phyloP scores from a whole-genome alignment of 2,797 vertebrate genomes.

The Schizothorax lantsangensis region DNA sequence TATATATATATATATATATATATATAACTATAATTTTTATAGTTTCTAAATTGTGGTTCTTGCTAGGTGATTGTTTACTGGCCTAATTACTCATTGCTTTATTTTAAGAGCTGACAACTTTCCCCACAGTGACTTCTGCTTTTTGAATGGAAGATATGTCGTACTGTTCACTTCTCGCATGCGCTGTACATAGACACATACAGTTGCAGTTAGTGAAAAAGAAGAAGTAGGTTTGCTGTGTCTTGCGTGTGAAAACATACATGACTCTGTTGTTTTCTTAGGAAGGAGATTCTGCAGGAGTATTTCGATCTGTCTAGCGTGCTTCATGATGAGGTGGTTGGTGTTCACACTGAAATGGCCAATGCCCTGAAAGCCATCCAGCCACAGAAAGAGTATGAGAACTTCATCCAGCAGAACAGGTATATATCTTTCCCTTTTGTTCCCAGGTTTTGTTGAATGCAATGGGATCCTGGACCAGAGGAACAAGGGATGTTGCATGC shows the following conservation, averaged over 20 bases:
- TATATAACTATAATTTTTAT: too few relatives aligned
- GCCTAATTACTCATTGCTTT: background rate
- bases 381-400: slow-evolving; percentile 85
- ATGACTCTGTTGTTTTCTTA: slow-evolving; percentile 57
- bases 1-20: too few relatives aligned
- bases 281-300: slow-evolving; percentile 91
- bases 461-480: background rate
- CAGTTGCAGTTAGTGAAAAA: slow-evolving; percentile 1
- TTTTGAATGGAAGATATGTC: background rate
- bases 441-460: slow-evolving; percentile 1
- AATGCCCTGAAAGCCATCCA: slow-evolving; percentile 80
- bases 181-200: background rate
- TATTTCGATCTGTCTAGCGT: slow-evolving; percentile 91
- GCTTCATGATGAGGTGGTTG: slow-evolving; percentile 87
- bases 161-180: background rate
- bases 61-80: background rate
- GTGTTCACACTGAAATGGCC: slow-evolving; percentile 85
- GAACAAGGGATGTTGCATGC: background rate
- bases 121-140: slow-evolving; percentile 48
- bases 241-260: background rate
- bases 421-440: slow-evolving; percentile 58
- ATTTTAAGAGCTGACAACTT: slow-evolving; percentile 6
- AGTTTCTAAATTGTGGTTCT: background rate
- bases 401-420: slow-evolving; percentile 89
- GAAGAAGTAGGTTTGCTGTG: slow-evolving; percentile 28